Base-by-base conservation (phyloP, 2,113 vertebrate species). In the Phodopus roborovskii region DNA sequence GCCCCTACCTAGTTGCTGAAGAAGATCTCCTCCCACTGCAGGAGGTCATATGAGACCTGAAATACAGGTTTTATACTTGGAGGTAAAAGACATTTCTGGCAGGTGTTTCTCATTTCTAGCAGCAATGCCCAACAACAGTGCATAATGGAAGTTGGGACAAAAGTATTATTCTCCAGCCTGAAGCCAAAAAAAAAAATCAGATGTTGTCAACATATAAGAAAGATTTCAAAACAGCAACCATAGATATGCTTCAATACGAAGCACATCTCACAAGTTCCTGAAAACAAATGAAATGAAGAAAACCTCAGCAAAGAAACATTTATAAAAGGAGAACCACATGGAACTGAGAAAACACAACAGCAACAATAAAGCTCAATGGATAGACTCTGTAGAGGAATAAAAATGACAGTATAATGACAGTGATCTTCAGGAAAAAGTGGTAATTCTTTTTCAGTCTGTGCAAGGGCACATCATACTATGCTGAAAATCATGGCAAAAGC, bases 171-270 rank as follows among this genome's bases (percentile, higher is more conserved):
- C 24, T 90, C 42, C 64, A 82, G 48, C 33, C 33, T 64, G 9
- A 87, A 28, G n/a, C 53, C 70, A 58, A 22, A 15, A 68, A 83
- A 64, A 94, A 26, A 13, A 96, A 81, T 85, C 22, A 68, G 19
- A 48, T 91, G 68, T 16, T 71, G 16, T 4, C 26, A 22, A 2
- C 70, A 39, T 28, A 82, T 12, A 12, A 62, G 70, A 71, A 91
- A 60, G 1, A 42, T 62, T 62, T 91, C 66, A 81, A 93, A 79
- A 50, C 48, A 73, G 3, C 77, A 28, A 77, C 3, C 4, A 75
- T 60, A 62, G 83, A 88, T 79, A 62, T 62, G 42, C 30, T 92
- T 95, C 42, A 58, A 20, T 74, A 50, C 88, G 36, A 83, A 88
- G 90, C 45, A 45, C 6, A 45, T 45, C 45, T 53, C 28, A 24